phyloP scores from a whole-genome alignment of 2,888 invertebrate genomes.

The Campoplex nolae region DNA sequence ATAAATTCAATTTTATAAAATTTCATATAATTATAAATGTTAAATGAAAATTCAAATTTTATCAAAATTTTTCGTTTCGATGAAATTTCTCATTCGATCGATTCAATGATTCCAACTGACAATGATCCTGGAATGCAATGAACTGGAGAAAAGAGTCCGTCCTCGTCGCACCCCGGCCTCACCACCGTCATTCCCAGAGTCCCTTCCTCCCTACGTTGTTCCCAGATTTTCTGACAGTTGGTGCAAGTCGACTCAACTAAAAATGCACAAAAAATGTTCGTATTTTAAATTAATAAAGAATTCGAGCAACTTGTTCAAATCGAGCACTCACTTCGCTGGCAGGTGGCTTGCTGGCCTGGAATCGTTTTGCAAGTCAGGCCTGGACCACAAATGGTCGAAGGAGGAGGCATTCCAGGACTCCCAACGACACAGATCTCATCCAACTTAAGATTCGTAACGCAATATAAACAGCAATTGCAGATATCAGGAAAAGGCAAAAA shows the following conservation, averaged over 20 bases:
- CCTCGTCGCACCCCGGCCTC: slow-evolving; percentile 87
- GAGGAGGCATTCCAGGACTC: slow-evolving; percentile 85
- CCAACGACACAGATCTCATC: slow-evolving; percentile 86
- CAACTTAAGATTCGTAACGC: slow-evolving; percentile 86
- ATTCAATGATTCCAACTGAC: slow-evolving; percentile 84
- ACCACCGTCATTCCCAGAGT: slow-evolving; percentile 86
- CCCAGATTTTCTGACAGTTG: slow-evolving; percentile 84
- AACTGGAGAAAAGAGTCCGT: slow-evolving; percentile 87
- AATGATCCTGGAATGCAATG: slow-evolving; percentile 89
- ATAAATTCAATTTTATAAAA: too few relatives aligned
- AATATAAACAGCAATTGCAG: slow-evolving; percentile 89
- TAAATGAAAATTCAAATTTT: neutral
- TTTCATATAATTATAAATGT: too few relatives aligned
- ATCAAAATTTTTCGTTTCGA: neutral
- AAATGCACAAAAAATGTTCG: neutral
- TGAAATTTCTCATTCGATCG: neutral
- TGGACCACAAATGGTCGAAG: slow-evolving; percentile 87
- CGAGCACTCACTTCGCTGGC: slow-evolving; percentile 85
- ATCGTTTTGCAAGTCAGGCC: slow-evolving; percentile 85
- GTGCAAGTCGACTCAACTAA: slow-evolving; percentile 80
- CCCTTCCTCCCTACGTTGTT: slow-evolving; percentile 85
- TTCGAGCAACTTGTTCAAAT: neutral
- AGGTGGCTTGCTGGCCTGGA: slow-evolving; percentile 81
- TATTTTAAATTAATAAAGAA: neutral
- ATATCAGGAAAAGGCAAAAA: slow-evolving; percentile 86